Percentiles rank a stretch among this genome's conserved stretches.
phyloP scores from a whole-genome alignment of 2,113 vertebrate species.

The Coturnix japonica region DNA sequence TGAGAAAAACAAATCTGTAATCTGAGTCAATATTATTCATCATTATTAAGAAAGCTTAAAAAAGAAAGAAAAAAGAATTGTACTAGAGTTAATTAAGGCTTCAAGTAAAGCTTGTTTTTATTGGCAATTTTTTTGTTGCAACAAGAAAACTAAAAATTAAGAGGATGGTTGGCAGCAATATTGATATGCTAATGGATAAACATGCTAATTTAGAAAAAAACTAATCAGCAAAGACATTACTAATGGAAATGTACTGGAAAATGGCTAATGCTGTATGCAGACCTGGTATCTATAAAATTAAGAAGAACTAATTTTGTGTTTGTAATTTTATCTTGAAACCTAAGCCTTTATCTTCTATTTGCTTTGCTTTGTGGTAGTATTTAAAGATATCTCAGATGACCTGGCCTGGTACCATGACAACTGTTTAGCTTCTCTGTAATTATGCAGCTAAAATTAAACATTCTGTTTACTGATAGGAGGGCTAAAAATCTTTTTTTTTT shows the following conservation, averaged over 20 bases:
- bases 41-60: slow-evolving; percentile 77
- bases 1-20: slow-evolving; percentile 79
- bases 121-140: slow-evolving; percentile 84
- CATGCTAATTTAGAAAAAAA: slow-evolving; percentile 86
- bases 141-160: slow-evolving; percentile 86
- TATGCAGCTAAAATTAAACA: slow-evolving; percentile 38
- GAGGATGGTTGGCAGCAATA: slow-evolving; percentile 86
- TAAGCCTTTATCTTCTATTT: slow-evolving; percentile 59
- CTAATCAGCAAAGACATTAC: slow-evolving; percentile 86
- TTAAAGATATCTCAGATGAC: slow-evolving; percentile 55
- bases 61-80: slow-evolving; percentile 77
- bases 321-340: slow-evolving; percentile 75
- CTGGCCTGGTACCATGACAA: background rate
- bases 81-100: slow-evolving; percentile 83
- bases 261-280: slow-evolving; percentile 83
- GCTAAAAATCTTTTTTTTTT: background rate
- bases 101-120: slow-evolving; percentile 85
- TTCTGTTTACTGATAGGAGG: slow-evolving; percentile 2
- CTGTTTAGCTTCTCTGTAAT: slow-evolving; percentile 41
- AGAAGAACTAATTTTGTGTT: slow-evolving; percentile 75
- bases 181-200: slow-evolving; percentile 88
- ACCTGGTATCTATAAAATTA: slow-evolving; percentile 80
- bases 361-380: slow-evolving; percentile 44
- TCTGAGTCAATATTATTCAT: slow-evolving; percentile 81
- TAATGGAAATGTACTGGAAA: slow-evolving; percentile 87